Evolutionary conservation across 2,113 vertebrate species (phyloP).

Genomic region (Callopanchax toddi): DNA sequence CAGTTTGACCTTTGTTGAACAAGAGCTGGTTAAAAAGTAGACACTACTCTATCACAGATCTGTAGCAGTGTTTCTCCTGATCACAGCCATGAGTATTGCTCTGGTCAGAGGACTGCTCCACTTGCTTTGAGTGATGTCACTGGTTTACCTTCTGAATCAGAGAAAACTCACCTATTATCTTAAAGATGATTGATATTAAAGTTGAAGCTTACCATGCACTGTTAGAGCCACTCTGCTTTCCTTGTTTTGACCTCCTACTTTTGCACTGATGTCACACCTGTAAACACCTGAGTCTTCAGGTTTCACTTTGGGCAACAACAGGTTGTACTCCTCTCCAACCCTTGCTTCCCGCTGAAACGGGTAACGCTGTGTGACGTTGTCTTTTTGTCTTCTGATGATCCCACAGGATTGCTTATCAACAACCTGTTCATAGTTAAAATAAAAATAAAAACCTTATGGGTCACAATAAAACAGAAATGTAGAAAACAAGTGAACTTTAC

Average conservation of each 20-base stretch:
- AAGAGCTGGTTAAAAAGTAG: too few species aligned
- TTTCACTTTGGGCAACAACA: slow-evolving; percentile 39
- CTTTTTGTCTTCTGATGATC: slow-evolving; percentile 16
- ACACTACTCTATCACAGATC: too few species aligned
- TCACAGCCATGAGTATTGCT: too few species aligned
- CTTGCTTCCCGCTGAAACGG: accelerated
- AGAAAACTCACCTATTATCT: background rate
- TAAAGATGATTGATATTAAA: background rate
- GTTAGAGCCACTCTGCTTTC: background rate
- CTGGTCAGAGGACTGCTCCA: too few species aligned
- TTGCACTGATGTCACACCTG: slow-evolving; percentile 49
- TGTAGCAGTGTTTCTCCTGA: too few species aligned
- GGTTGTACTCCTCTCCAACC: slow-evolving; percentile 13
- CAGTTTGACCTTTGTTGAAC: too few species aligned
- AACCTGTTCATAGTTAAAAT: slow-evolving; percentile 16
- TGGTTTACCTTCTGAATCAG: background rate
- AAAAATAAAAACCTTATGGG: background rate
- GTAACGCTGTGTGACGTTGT: accelerated
- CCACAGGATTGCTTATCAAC: accelerated
- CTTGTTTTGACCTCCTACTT: slow-evolving; percentile 33
- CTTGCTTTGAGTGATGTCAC: too few species aligned
- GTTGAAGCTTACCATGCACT: slow-evolving; percentile 56
- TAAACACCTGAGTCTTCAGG: slow-evolving; percentile 62
- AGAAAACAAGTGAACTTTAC: too few species aligned
- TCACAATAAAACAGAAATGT: too few species aligned